Conservation (phyloP, 2,888 invertebrate species). For the Caenorhabditis zanzibari region DNA sequence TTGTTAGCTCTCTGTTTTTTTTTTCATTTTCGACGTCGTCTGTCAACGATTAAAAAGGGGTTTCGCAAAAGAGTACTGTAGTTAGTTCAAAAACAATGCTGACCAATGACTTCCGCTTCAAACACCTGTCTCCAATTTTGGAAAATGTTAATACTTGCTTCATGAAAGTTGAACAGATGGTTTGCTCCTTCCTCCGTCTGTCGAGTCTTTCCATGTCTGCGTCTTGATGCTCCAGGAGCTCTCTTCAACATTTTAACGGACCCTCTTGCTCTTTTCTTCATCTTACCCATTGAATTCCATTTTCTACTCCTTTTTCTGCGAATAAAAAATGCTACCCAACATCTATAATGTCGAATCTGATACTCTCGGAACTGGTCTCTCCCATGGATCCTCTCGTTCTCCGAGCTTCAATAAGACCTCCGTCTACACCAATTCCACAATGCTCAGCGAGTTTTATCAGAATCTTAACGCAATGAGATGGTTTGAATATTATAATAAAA, state of each 20-base stretch:
- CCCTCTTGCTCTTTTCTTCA: conserved; percentile 28
- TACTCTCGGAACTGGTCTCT: conserved; percentile 29
- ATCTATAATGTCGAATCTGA: conserved; percentile 57
- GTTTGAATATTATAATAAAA: conserved; percentile 12
- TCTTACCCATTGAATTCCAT: conserved; percentile 9
- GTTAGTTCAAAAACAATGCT: too few relatives aligned
- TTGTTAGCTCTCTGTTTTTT: too few relatives aligned
- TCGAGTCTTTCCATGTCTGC: conserved; percentile 46
- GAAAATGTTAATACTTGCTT: not conserved
- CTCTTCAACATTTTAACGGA: conserved; percentile 33
- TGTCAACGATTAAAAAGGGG: too few relatives aligned
- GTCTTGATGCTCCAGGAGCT: conserved; percentile 44
- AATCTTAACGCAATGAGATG: conserved; percentile 56
- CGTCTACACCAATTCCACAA: conserved; percentile 54
- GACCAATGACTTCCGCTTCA: too few relatives aligned
- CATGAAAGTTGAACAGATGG: conserved; percentile 38
- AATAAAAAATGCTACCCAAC: conserved; percentile 35
- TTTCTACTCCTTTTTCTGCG: not conserved
- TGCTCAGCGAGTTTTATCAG: conserved; percentile 60
- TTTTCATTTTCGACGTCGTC: too few relatives aligned
- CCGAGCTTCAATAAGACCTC: conserved; percentile 48
- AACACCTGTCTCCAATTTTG: too few relatives aligned
- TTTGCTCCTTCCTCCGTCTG: conserved; percentile 39
- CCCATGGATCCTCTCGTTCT: conserved; percentile 53
- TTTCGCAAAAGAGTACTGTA: too few relatives aligned